phyloP scores from a whole-genome alignment of 2,888 invertebrate species.

The Clusia tigrina region DNA sequence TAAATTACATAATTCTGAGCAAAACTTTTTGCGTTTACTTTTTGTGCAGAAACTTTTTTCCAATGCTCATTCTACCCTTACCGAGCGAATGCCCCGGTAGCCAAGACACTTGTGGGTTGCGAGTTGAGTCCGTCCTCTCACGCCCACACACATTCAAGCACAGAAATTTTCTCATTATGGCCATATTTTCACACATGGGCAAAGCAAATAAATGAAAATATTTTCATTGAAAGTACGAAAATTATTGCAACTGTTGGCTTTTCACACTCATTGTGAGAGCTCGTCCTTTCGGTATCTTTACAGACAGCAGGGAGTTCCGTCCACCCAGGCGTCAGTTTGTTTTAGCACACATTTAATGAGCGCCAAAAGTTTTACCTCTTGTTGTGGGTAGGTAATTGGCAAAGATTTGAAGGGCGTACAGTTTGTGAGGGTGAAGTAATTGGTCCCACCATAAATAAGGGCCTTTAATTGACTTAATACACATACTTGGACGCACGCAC shows the following conservation, averaged over 20 bases:
- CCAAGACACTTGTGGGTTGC: no score
- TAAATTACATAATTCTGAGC: no score
- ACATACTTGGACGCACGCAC: no score
- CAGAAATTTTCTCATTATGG: background rate
- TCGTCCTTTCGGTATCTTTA: background rate
- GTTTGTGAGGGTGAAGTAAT: background rate
- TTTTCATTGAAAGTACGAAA: background rate
- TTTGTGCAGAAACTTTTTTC: no score
- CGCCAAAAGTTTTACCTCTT: background rate
- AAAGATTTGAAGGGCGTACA: no score
- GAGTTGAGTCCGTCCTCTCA: no score
- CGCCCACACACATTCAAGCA: no score
- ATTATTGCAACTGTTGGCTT: constrained; percentile 1
- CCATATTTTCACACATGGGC: constrained; percentile 4
- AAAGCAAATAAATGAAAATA: constrained; percentile 2
- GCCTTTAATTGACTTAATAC: background rate
- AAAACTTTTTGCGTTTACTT: no score
- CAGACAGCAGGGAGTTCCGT: background rate
- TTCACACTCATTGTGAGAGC: background rate
- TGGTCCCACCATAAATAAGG: background rate
- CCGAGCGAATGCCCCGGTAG: no score
- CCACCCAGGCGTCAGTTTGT: background rate
- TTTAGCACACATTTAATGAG: background rate
- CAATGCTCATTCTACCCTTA: no score
- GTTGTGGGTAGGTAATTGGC: background rate